These are phyloP conservation scores for Aphaenogaster rudis DNA, from an alignment of 1,140 invertebrate species.

Conservation along the genomic window DNA sequence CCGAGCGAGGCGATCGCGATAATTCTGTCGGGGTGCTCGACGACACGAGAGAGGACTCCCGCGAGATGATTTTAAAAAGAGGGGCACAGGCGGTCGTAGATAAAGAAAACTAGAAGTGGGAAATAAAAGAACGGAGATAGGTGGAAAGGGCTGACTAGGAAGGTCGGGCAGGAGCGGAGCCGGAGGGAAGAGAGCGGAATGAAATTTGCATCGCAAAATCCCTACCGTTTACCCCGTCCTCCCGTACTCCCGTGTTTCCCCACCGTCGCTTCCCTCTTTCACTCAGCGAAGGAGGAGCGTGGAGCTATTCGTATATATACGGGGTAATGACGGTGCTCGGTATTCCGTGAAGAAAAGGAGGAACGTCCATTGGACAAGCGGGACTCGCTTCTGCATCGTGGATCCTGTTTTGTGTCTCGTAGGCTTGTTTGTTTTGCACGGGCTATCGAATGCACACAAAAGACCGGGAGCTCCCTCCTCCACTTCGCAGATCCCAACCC, in stretches of 20 bases:
- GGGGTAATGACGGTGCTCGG: slow-evolving; percentile 78
- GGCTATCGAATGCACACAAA: slow-evolving; percentile 80
- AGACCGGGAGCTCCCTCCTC: slow-evolving; percentile 52
- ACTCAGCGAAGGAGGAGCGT: slow-evolving; percentile 6
- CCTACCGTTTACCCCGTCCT: slow-evolving; percentile 74
- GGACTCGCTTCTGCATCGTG: slow-evolving; percentile 66
- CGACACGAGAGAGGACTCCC: slow-evolving; percentile 55
- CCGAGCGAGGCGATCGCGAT: slow-evolving; percentile 61
- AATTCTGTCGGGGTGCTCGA: slow-evolving; percentile 56
- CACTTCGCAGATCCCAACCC: slow-evolving; percentile 41
- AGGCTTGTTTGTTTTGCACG: slow-evolving; percentile 80
- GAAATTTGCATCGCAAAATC: slow-evolving; percentile 84
- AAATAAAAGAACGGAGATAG: slow-evolving; percentile 43
- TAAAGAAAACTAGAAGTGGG: slow-evolving; percentile 63
- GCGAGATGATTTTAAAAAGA: slow-evolving; percentile 58
- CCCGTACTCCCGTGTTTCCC: slow-evolving; percentile 23
- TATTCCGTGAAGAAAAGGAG: slow-evolving; percentile 77
- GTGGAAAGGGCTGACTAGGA: slow-evolving; percentile 27
- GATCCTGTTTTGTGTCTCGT: slow-evolving; percentile 76
- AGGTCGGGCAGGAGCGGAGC: slow-evolving; percentile 20
- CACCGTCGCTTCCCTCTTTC: not conserved
- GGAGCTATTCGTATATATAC: slow-evolving; percentile 68
- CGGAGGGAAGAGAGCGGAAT: slow-evolving; percentile 75
- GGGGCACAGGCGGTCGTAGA: slow-evolving; percentile 49
- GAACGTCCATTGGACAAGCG: slow-evolving; percentile 74